phyloP scores from a whole-genome alignment of 2,888 invertebrate species.

The Tupiocoris notatus region DNA sequence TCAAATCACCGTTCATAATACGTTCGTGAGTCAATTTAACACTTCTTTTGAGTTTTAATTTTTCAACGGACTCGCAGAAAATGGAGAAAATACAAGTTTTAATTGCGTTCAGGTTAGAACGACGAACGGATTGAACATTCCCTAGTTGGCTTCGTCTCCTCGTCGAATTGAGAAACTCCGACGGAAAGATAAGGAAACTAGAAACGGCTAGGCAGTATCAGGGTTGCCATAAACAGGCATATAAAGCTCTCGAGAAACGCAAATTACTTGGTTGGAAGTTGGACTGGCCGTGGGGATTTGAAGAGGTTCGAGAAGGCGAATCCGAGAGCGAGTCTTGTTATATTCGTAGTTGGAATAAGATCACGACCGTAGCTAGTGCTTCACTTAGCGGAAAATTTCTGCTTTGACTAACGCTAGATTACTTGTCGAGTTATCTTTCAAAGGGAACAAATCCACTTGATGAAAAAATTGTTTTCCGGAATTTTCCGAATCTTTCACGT shows the following conservation, averaged over 20 bases:
- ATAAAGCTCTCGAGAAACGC: neutral
- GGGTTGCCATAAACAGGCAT: neutral
- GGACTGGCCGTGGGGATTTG: neutral
- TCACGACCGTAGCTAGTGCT: neutral
- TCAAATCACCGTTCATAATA: no score
- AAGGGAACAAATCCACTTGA: no score
- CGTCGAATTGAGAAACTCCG: neutral
- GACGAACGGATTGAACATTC: no score
- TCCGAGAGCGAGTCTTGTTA: neutral
- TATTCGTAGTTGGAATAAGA: neutral
- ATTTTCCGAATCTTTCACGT: no score
- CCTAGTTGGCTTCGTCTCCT: neutral
- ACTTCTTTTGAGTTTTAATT: no score
- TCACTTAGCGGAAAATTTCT: neutral
- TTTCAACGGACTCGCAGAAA: no score
- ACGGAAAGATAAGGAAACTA: neutral
- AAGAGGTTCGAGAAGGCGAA: neutral
- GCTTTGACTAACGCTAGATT: no score
- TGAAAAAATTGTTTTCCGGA: no score
- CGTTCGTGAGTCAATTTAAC: no score
- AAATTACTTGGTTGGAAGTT: neutral
- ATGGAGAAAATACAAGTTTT: no score
- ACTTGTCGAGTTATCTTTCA: no score
- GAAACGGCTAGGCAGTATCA: neutral
- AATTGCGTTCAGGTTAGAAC: no score